phyloP scores from a whole-genome alignment of 2,888 invertebrate genomes.

The Polymixis flavicincta region DNA sequence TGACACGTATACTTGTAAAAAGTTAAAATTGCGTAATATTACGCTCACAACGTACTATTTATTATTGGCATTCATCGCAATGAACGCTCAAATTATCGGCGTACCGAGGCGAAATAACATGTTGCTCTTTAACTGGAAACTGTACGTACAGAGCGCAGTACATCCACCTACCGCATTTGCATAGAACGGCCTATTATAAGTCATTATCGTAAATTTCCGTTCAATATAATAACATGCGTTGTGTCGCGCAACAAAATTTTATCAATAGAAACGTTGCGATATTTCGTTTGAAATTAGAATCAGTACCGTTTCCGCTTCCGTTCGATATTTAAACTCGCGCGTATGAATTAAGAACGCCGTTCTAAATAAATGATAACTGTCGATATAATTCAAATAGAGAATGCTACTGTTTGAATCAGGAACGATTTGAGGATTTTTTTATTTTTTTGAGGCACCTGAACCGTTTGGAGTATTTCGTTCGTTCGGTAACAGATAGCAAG shows the following conservation, averaged over 20 bases:
- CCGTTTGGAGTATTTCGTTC: constrained; percentile 64
- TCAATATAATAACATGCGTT: constrained; percentile 86
- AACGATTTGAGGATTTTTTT: constrained; percentile 54
- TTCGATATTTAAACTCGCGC: constrained; percentile 87
- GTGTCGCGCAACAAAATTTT: constrained; percentile 84
- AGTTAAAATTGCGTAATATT: constrained; percentile 82
- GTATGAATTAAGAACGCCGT: constrained; percentile 86
- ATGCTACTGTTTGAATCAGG: constrained; percentile 45
- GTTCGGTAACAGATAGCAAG: constrained; percentile 76
- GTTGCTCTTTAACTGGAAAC: constrained; percentile 59
- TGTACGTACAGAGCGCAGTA: constrained; percentile 49
- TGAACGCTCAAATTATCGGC: constrained; percentile 67
- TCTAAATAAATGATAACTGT: constrained; percentile 83
- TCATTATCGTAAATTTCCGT: constrained; percentile 88
- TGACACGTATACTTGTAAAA: constrained; percentile 83
- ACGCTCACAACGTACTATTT: constrained; percentile 55
- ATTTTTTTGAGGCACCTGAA: constrained; percentile 72
- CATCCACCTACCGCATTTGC: constrained; percentile 72
- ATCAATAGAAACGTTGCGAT: constrained; percentile 89
- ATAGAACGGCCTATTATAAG: constrained; percentile 81
- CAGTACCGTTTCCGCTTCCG: constrained; percentile 90
- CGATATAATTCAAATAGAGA: constrained; percentile 68
- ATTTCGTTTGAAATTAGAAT: constrained; percentile 90
- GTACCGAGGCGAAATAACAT: constrained; percentile 57
- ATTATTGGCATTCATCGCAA: constrained; percentile 71